Conservation (phyloP, 2,113 vertebrate species). For the Mionectes macconnelli region DNA sequence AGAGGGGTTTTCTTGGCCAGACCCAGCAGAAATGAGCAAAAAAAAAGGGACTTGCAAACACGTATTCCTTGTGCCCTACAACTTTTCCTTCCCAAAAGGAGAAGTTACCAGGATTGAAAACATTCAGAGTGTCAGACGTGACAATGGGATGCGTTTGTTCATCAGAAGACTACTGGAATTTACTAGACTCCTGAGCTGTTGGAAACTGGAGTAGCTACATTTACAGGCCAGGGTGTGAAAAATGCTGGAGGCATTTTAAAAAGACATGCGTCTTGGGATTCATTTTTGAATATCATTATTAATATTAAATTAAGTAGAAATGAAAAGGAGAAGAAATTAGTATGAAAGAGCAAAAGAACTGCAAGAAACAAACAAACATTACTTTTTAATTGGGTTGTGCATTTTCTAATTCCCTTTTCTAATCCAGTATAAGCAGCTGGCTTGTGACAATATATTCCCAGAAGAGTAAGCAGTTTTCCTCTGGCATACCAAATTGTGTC, state of each 20-base stretch:
- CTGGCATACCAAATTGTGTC: not conserved
- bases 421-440: conserved; percentile 40
- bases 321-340: not conserved
- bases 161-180: not conserved
- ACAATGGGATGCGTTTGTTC: not conserved
- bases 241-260: not conserved
- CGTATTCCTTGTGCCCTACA: not conserved
- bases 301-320: conserved; percentile 18
- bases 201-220: not conserved
- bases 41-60: not conserved
- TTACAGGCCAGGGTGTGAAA: not conserved
- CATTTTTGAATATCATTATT: conserved; percentile 5
- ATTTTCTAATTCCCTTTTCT: conserved; percentile 59
- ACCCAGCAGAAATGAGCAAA: not conserved
- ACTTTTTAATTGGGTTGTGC: conserved; percentile 52
- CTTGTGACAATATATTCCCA: conserved; percentile 37
- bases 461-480: not conserved
- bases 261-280: not conserved
- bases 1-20: not conserved
- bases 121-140: not conserved
- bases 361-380: conserved; percentile 30
- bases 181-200: not conserved
- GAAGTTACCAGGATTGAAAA: not conserved
- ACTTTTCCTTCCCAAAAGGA: not conserved
- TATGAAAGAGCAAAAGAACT: not conserved